These are phyloP conservation scores for Leptonema lineaticorne DNA, from an alignment of 1,140 invertebrate genomes.

Conservation along the genomic window DNA sequence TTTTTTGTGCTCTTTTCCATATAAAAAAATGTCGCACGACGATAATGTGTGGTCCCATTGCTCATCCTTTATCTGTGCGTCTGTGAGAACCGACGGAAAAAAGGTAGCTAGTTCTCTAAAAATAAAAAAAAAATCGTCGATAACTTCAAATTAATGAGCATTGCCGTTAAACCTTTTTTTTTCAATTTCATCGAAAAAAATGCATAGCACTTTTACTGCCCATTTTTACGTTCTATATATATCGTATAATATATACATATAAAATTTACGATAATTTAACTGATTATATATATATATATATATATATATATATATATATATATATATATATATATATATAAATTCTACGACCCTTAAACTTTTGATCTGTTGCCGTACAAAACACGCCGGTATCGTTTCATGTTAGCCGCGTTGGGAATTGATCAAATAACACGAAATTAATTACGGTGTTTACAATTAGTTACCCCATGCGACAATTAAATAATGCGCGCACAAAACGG, in stretches of 20 bases:
- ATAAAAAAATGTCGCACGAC: background rate
- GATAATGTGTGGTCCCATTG: conserved; percentile 14
- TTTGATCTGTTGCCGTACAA: background rate
- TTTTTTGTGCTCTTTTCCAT: too few species aligned
- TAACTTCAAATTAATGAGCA: conserved; percentile 19
- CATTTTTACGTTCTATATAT: too few species aligned
- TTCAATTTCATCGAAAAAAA: background rate
- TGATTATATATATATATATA: too few species aligned
- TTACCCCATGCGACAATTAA: background rate
- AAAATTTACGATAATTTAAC: too few species aligned
- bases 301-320: too few species aligned
- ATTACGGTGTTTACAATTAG: background rate
- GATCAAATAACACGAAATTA: conserved; percentile 4
- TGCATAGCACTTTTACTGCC: background rate
- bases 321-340: too few species aligned
- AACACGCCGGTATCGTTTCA: background rate
- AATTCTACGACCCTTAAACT: background rate
- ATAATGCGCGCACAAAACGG: background rate
- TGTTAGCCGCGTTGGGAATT: conserved; percentile 6
- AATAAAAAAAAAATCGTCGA: conserved; percentile 19
- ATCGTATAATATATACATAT: too few species aligned
- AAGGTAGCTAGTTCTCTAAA: conserved; percentile 9
- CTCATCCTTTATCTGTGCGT: conserved; percentile 11
- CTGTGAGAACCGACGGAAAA: conserved; percentile 12
- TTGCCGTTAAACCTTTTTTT: conserved; percentile 15